Conservation (phyloP, 2,888 invertebrate species). For the Cephus spinipes region DNA sequence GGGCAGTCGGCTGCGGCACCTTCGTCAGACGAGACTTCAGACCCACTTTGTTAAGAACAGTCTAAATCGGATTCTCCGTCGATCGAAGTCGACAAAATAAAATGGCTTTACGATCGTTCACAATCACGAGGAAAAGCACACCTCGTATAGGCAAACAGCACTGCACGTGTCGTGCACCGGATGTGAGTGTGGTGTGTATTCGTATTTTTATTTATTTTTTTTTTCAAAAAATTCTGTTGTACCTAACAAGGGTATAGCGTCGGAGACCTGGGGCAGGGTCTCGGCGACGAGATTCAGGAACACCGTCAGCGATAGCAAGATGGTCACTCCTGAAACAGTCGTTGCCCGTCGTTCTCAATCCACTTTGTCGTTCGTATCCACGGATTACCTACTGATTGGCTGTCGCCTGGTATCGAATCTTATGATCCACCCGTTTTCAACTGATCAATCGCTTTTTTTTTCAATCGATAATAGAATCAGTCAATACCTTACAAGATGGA, state of each 20-base stretch:
- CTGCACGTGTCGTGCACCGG: neutral
- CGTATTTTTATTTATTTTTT: slow-evolving; percentile 1
- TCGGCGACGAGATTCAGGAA: slow-evolving; percentile 99
- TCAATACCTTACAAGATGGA: neutral
- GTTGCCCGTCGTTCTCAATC: slow-evolving; percentile 56
- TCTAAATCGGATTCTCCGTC: neutral
- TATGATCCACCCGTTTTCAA: neutral
- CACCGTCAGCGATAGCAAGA: slow-evolving; percentile 99
- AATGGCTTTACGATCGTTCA: neutral
- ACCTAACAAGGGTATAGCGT: slow-evolving; percentile 99
- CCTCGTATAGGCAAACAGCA: neutral
- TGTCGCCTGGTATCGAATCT: neutral
- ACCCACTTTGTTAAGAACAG: neutral
- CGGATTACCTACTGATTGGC: neutral
- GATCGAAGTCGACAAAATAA: neutral
- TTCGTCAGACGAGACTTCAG: neutral
- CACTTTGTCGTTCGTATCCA: slow-evolving; percentile 28
- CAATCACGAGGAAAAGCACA: neutral
- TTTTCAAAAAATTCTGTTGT: slow-evolving; percentile 70
- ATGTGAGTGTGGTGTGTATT: neutral
- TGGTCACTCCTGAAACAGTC: slow-evolving; percentile 95
- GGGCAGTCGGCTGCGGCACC: neutral
- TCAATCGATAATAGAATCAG: neutral
- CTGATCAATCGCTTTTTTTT: neutral
- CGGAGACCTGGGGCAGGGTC: slow-evolving; percentile 99